These are phyloP conservation scores for Drosophila pruinosa DNA, from an alignment of 1,140 invertebrate genomes.

Conservation along the genomic window DNA sequence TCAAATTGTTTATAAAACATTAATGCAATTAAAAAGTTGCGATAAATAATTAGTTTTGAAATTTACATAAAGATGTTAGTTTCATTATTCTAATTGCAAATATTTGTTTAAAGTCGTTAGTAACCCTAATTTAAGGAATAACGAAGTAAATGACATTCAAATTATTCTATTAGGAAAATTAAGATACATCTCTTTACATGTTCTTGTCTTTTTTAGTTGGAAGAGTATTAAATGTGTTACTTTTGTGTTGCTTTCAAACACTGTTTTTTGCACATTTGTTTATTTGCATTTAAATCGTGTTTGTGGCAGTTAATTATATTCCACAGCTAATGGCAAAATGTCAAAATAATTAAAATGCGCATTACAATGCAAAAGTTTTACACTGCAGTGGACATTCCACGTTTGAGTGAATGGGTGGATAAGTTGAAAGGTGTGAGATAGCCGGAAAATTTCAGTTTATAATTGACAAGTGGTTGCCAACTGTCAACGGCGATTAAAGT, in stretches of 20 bases:
- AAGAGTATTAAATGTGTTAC: not conserved
- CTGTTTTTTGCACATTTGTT: conserved; percentile 53
- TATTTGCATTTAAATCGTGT: conserved; percentile 70
- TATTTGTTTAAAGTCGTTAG: no score
- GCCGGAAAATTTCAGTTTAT: conserved; percentile 26
- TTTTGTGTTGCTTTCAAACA: not conserved
- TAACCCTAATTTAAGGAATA: no score
- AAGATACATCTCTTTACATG: no score
- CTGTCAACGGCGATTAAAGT: conserved; percentile 70
- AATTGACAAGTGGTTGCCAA: conserved; percentile 73
- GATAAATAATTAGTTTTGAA: no score
- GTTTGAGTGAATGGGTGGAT: not conserved
- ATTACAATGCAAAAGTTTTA: conserved; percentile 30
- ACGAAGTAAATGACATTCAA: no score
- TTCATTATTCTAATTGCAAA: no score
- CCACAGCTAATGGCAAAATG: conserved; percentile 77
- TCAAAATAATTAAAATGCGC: conserved; percentile 76
- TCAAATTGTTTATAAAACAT: no score
- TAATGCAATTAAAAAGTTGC: no score
- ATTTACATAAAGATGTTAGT: no score
- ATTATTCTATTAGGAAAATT: no score
- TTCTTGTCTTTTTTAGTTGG: not conserved
- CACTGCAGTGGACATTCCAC: not conserved
- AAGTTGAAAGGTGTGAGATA: not conserved
- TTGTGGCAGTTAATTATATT: conserved; percentile 78